A percentile compares a stretch with the other conserved stretches of the same genome.
Evolutionary conservation across 1,140 invertebrate genomes (phyloP).

Genomic region (Drosophila funebris): DNA sequence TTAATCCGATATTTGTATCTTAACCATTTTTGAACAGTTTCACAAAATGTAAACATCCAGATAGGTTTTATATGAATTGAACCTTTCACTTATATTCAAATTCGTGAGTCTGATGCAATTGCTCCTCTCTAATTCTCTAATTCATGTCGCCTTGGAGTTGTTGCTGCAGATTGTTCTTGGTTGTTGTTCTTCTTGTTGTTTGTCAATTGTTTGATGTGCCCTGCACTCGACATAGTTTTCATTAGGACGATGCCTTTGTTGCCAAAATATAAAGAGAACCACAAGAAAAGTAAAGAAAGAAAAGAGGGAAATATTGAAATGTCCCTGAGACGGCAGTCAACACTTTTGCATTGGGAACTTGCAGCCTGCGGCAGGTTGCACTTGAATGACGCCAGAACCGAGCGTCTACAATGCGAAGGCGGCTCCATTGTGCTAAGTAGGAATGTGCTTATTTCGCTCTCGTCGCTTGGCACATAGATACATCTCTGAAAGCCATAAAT

Average conservation of each 20-base stretch:
- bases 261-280: conserved; percentile 11
- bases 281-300: neutral
- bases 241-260: conserved; percentile 19
- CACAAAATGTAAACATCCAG: too few species aligned
- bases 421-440: conserved; percentile 10
- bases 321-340: conserved; percentile 41
- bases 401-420: neutral
- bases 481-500: conserved; percentile 83
- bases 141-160: neutral
- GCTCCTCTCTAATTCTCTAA: conserved; percentile 26
- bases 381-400: conserved; percentile 5
- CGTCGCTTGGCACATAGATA: conserved; percentile 63
- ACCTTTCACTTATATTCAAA: too few species aligned
- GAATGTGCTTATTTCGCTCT: neutral
- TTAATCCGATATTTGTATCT: too few species aligned
- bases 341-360: conserved; percentile 37
- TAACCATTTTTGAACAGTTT: too few species aligned
- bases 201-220: conserved; percentile 49
- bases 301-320: conserved; percentile 31
- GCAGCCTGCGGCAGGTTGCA: conserved; percentile 20
- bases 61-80: too few species aligned
- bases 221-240: conserved; percentile 69
- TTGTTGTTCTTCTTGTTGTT: conserved; percentile 44
- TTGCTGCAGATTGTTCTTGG: neutral
- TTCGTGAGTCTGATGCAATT: neutral